Percentiles rank a stretch among this genome's conserved stretches.
These are phyloP conservation scores for Conops quadrifasciatus DNA, from an alignment of 2,888 invertebrate species.

Conservation along the genomic window DNA sequence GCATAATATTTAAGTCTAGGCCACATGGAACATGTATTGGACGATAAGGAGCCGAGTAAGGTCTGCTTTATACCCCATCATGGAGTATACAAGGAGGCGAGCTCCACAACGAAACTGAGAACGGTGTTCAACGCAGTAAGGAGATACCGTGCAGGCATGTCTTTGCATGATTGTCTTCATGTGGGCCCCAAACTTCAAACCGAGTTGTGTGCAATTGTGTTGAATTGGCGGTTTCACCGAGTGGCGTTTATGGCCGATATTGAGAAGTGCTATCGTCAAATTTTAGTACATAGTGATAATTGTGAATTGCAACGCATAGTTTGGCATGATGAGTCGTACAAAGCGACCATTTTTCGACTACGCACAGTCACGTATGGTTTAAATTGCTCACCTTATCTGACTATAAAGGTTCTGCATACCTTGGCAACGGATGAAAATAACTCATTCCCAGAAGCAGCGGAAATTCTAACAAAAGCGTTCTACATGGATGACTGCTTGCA, in stretches of 20 bases:
- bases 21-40: conserved; percentile 34
- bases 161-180: conserved; percentile 41
- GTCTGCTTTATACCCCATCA: conserved; percentile 36
- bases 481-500: conserved; percentile 41
- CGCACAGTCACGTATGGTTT: conserved; percentile 39
- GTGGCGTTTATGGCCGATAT: conserved; percentile 43
- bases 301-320: conserved; percentile 40
- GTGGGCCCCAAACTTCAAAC: conserved; percentile 40
- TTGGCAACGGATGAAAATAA: conserved; percentile 34
- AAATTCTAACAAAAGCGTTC: conserved; percentile 34
- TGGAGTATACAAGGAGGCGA: conserved; percentile 39
- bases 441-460: conserved; percentile 36
- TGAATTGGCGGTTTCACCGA: conserved; percentile 37
- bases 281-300: conserved; percentile 36
- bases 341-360: conserved; percentile 29
- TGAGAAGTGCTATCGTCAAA: conserved; percentile 41
- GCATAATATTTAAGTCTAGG: conserved; percentile 32
- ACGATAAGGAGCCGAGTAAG: conserved; percentile 14
- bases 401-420: conserved; percentile 38
- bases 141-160: conserved; percentile 29
- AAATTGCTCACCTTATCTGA: conserved; percentile 39
- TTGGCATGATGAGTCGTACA: conserved; percentile 30
- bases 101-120: conserved; percentile 41
- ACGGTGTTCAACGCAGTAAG: conserved; percentile 38
- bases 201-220: conserved; percentile 35